Percentiles rank a stretch among this genome's conserved stretches.
Conservation (phyloP, 2,113 vertebrate species). For the Paraplagusia blochii region DNA sequence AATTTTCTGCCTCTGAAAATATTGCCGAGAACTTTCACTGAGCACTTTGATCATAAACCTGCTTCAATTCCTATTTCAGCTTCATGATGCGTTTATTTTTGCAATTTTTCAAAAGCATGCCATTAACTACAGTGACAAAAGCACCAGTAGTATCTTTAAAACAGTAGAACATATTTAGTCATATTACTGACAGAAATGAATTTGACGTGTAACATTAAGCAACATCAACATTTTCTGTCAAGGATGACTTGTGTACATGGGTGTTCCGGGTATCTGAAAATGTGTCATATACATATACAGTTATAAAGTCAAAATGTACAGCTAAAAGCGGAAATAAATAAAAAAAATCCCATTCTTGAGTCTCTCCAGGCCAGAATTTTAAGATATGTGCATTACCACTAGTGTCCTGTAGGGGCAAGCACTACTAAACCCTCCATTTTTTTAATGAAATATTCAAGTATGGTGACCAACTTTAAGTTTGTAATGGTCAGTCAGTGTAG, state of each 20-base stretch:
- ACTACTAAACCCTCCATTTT: no score
- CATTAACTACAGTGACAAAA: constrained; percentile 41
- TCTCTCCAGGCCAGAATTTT: no score
- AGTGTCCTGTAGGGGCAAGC: no score
- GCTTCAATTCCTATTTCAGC: constrained; percentile 32
- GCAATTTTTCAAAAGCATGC: constrained; percentile 25
- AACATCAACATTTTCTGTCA: not conserved
- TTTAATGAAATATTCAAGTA: no score
- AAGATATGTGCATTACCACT: no score
- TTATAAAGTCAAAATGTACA: no score
- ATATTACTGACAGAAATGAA: constrained; percentile 21
- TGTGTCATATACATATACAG: no score
- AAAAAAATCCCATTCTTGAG: no score
- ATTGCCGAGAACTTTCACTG: constrained; percentile 48
- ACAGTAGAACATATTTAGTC: constrained; percentile 9
- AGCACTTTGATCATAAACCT: constrained; percentile 58
- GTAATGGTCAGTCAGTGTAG: no score
- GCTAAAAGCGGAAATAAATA: no score
- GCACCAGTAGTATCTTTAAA: constrained; percentile 11
- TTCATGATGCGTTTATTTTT: constrained; percentile 22
- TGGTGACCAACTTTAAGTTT: no score
- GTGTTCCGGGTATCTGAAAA: no score
- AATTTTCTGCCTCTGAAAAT: constrained; percentile 30
- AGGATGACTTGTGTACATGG: constrained; percentile 6
- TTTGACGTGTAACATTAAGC: constrained; percentile 21